These are phyloP conservation scores for Phrixothrix hirtus DNA, from an alignment of 2,888 invertebrate species.

Conservation along the genomic window DNA sequence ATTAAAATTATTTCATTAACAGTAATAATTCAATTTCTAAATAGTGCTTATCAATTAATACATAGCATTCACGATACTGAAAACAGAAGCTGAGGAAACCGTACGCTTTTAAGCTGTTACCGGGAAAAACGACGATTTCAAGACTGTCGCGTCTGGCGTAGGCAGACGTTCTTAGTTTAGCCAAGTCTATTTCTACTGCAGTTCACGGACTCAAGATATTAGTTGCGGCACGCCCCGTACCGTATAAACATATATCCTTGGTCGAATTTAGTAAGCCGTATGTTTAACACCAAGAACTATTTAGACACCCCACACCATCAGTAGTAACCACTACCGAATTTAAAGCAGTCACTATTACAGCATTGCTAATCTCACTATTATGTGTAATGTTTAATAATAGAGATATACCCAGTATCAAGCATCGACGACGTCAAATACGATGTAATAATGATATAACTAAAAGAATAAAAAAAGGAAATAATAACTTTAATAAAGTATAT, in stretches of 20 bases:
- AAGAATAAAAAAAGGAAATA: too few relatives aligned
- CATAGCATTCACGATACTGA: conserved; percentile 2
- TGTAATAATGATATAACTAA: too few relatives aligned
- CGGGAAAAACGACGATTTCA: conserved; percentile 28
- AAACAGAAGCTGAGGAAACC: conserved; percentile 5
- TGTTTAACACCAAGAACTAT: not conserved
- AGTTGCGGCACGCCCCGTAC: conserved; percentile 26
- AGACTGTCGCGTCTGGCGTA: conserved; percentile 31
- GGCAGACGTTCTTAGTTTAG: conserved; percentile 31
- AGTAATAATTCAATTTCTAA: too few relatives aligned
- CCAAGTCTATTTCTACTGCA: conserved; percentile 34
- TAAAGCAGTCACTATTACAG: too few relatives aligned
- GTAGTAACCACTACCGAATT: too few relatives aligned
- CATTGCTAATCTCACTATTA: too few relatives aligned
- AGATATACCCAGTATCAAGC: too few relatives aligned
- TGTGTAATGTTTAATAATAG: too few relatives aligned
- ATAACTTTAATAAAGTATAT: too few relatives aligned
- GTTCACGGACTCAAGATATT: conserved; percentile 31
- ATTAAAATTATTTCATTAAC: too few relatives aligned
- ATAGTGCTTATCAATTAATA: conserved; percentile 2
- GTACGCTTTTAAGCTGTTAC: conserved; percentile 12
- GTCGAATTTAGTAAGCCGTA: conserved; percentile 8
- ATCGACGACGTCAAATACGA: too few relatives aligned
- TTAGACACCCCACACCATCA: not conserved
- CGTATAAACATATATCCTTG: conserved; percentile 32